Percentiles rank a stretch among this genome's conserved stretches.
Conservation (phyloP, 2,888 invertebrate species). For the Thereva unica region DNA sequence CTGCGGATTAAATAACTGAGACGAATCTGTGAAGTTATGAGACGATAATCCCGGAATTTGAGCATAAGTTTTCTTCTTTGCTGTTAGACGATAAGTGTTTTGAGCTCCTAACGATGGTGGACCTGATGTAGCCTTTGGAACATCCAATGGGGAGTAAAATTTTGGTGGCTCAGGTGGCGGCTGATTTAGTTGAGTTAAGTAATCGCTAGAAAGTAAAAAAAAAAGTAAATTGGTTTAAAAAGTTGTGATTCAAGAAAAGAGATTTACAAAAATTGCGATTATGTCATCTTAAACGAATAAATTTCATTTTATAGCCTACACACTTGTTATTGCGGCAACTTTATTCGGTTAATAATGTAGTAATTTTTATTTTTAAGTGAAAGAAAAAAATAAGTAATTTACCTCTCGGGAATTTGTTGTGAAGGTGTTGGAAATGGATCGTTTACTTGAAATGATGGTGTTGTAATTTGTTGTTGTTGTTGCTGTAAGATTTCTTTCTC, state of each 20-base stretch:
- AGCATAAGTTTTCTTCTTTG: slow-evolving; percentile 74
- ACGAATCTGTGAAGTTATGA: neutral
- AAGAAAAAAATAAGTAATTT: neutral
- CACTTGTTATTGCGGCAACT: neutral
- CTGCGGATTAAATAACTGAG: slow-evolving; percentile 6
- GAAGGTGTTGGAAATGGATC: neutral
- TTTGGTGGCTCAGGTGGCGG: slow-evolving; percentile 50
- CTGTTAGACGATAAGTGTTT: slow-evolving; percentile 69
- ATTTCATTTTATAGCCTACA: neutral
- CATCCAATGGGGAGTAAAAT: slow-evolving; percentile 53
- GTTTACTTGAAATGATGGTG: neutral
- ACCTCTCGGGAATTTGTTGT: slow-evolving; percentile 3
- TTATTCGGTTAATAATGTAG: neutral
- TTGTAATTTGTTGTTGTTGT: slow-evolving; percentile 13
- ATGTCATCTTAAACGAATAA: neutral
- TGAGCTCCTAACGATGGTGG: slow-evolving; percentile 43
- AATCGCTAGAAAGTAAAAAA: slow-evolving; percentile 9
- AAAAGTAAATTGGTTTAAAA: neutral
- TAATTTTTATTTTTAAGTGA: neutral
- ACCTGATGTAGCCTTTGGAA: slow-evolving; percentile 42
- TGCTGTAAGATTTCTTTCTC: slow-evolving; percentile 18
- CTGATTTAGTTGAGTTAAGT: slow-evolving; percentile 37
- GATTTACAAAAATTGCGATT: neutral
- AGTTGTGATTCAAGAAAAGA: neutral
- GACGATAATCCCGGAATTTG: slow-evolving; percentile 71